Evolutionary conservation across 1,140 invertebrate genomes (phyloP).

Genomic region (Chionoecetes opilio): DNA sequence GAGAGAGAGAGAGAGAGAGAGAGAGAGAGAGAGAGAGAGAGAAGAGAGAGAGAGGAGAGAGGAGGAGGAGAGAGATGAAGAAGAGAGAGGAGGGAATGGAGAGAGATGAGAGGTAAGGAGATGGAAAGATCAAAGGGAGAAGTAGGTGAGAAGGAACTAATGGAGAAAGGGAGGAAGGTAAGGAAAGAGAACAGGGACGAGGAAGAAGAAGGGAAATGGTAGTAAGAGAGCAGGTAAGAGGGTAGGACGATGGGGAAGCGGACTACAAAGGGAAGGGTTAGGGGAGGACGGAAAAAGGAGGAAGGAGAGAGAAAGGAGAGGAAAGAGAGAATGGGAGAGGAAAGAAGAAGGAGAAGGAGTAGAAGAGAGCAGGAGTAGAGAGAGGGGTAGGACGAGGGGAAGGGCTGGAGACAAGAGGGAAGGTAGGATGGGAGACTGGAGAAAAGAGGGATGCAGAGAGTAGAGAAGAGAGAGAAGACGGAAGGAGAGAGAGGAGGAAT

Average conservation of each 20-base stretch:
- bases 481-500: too few relatives aligned
- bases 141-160: neutral
- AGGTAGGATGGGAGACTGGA: neutral
- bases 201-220: neutral
- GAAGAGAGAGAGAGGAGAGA: neutral
- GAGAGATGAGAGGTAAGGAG: neutral
- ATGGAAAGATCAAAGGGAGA: neutral
- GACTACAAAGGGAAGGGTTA: neutral
- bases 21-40: neutral
- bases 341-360: neutral
- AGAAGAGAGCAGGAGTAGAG: neutral
- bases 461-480: too few relatives aligned
- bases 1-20: neutral
- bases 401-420: neutral
- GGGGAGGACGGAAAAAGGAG: neutral
- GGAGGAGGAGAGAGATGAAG: neutral
- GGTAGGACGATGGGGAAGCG: neutral
- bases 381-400: neutral
- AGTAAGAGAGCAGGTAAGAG: too few relatives aligned
- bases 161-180: neutral
- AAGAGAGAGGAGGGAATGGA: neutral
- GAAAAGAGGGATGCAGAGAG: neutral
- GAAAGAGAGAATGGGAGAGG: neutral
- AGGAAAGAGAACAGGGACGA: neutral
- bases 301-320: neutral